A percentile compares a stretch with the other conserved stretches of the same genome.
phyloP scores from a whole-genome alignment of 35 echinoderm and acorn worm species.

The Diadema setosum region DNA sequence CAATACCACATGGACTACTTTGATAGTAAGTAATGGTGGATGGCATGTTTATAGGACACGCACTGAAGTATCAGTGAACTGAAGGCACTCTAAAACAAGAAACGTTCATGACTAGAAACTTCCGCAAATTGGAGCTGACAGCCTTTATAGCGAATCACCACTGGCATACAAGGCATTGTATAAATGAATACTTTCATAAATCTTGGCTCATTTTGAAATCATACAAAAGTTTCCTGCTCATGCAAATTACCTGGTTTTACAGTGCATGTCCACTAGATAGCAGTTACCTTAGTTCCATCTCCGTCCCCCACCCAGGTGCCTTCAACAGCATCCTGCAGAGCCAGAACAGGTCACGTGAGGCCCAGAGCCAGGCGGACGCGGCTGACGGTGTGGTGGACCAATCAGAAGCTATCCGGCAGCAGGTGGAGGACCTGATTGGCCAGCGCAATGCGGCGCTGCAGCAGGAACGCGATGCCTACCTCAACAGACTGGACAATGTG shows the following conservation, averaged over 20 bases:
- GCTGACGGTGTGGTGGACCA: conserved; percentile 38
- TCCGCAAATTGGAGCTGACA: background rate
- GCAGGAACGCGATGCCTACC: conserved; percentile 44
- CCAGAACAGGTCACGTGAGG: conserved; percentile 56
- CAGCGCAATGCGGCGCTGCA: conserved; percentile 47
- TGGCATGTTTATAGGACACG: too few species aligned
- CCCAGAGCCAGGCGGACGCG: conserved; percentile 54
- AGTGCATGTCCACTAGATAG: too few species aligned
- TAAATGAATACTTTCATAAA: background rate
- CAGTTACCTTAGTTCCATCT: background rate
- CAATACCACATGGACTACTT: too few species aligned
- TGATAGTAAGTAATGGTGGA: too few species aligned
- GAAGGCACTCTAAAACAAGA: background rate
- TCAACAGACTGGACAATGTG: conserved; percentile 52
- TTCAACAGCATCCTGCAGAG: conserved; percentile 84
- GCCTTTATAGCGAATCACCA: background rate
- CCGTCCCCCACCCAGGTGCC: conserved; percentile 42
- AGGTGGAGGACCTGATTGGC: conserved; percentile 71
- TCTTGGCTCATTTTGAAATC: background rate
- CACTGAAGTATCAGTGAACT: too few species aligned
- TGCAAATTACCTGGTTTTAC: background rate
- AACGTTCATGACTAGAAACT: background rate
- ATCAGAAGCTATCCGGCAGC: conserved; percentile 42
- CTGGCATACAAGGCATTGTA: background rate
- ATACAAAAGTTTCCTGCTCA: background rate